Base-by-base conservation (phyloP, 1,140 invertebrate species). In the Penaeus chinensis region DNA sequence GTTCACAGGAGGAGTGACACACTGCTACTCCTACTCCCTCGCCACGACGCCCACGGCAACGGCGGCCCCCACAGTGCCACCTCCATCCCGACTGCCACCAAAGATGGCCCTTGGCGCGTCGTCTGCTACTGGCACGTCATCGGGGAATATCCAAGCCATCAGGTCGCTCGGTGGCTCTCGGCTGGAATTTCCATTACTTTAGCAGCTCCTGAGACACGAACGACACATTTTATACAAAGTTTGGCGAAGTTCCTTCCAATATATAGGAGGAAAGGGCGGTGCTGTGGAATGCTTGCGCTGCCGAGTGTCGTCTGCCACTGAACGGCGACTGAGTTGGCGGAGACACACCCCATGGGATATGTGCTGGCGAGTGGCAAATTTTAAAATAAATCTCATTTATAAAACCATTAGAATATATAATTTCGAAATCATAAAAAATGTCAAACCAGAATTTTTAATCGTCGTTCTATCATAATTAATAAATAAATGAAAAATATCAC, bases 241-340 rank as follows among this genome's bases (percentile, higher is more conserved):
- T 82, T 47, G 47, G 74, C 69, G 20, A 82, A 82, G 85, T 63
- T 87, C 80, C 85, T 74, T 76, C 47, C 61, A 42, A 82, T 82
- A 87, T 87, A 74, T 62, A 42, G 60, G 80, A 82, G 85, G 65
- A 78, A 60, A 82, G 71, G 81, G 71, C 80, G 81, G 47, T 47
- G n/a, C 85, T 71, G 61, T 32, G n/a, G 54, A 82, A 65, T 87
- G 80, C 71, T 74, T 47, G 32, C 71, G 81, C 85, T 87, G 85
- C 85, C 85, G 85, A 82, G 85, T 87, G 85, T 87, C 85, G 85
- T 87, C 85, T 87, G 85, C 85, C 85, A 87, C 85, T 87, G 85
- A 87, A 83, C 85, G 80, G 66, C 85, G 85, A 82, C 85, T 61
- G 85, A 83, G 80, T 82, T 87, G 85, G 85, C 71, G 85, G 85